Evolutionary conservation across 2,888 invertebrate genomes (phyloP), one percentile per base, ranked within the genome.

Genomic region (Lasioglossum malachurum): DNA sequence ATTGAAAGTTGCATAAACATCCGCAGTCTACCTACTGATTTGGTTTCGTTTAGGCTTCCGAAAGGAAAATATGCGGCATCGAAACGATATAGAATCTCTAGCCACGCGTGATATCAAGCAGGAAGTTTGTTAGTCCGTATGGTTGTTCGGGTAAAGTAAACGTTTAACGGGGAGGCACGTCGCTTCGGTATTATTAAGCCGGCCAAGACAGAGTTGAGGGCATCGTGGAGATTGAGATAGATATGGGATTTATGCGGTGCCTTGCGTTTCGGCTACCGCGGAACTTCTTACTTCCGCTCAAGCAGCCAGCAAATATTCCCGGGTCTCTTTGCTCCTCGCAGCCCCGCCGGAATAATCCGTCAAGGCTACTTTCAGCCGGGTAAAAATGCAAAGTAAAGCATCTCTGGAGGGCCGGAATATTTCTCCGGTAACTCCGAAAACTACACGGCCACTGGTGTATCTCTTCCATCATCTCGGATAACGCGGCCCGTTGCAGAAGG

Each of bases 331-430:
- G 41, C 44, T 35, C 60, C 38, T 44, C 19, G 44, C 35, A 44
- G 19, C 75, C 86, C 72, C 87, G 23, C 71, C 14, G 85, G 87
- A 86, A 64, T 86, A 85, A 78, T 87, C 75, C 76, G 74, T 85
- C 85, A 85, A 72, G 82, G 74, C 64, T 85, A 75, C 57, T 82
- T 82, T 80, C 53, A 75, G 67, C 64, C 41, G 38, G 44, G 73
- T 71, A 79, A 87, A 82, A 85, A 79, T 85, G 74, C 75, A 79
- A 87, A 85, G 77, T 82, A 85, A 85, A 87, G 41, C 71, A 77
- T 85, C 84, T 80, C 85, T 41, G 64, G 76, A 75, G 87, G 8
- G 64, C 75, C 19, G 46, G 72, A 46, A 82, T 85, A 77, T 76
- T 64, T 80, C 41, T 78, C 74, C 73, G 72, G 41, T 69, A 87